Evolutionary conservation across 2,113 vertebrate genomes (phyloP).

Genomic region (Serilophus lunatus): DNA sequence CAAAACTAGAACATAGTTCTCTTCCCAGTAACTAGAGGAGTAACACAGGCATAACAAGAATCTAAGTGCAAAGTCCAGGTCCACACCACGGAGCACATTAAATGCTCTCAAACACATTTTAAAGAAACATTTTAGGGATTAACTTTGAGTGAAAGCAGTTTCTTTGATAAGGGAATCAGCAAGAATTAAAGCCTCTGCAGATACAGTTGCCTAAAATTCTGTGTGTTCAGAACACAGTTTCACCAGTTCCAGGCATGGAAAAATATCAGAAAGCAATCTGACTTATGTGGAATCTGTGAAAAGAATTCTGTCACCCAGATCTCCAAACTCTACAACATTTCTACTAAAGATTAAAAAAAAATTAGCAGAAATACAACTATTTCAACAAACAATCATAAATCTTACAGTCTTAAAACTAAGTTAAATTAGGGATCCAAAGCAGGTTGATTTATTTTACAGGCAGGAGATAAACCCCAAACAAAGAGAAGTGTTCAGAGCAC

Average conservation of each 20-base stretch:
- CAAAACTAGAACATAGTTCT: neutral
- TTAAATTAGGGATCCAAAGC: neutral
- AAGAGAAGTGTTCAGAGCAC: neutral
- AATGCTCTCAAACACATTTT: neutral
- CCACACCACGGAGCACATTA: neutral
- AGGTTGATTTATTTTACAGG: neutral
- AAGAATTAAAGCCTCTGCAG: neutral
- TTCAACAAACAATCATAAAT: neutral
- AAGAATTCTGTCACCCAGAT: slow-evolving; percentile 82
- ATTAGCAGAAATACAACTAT: neutral
- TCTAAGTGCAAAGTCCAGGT: neutral
- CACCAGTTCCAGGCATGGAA: neutral
- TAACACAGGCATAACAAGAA: neutral
- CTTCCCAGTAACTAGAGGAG: neutral
- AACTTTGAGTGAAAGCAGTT: neutral
- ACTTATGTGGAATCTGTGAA: slow-evolving; percentile 83
- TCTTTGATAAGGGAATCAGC: neutral
- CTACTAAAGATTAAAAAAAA: slow-evolving; percentile 40
- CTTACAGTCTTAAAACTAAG: neutral
- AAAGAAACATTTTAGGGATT: neutral
- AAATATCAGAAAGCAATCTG: slow-evolving; percentile 24
- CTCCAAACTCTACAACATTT: slow-evolving; percentile 81
- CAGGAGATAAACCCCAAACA: neutral
- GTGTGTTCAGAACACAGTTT: neutral
- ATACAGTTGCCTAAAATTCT: neutral